Conservation (phyloP, 2,888 invertebrate genomes). For the Hemicrepidius hirtus region DNA sequence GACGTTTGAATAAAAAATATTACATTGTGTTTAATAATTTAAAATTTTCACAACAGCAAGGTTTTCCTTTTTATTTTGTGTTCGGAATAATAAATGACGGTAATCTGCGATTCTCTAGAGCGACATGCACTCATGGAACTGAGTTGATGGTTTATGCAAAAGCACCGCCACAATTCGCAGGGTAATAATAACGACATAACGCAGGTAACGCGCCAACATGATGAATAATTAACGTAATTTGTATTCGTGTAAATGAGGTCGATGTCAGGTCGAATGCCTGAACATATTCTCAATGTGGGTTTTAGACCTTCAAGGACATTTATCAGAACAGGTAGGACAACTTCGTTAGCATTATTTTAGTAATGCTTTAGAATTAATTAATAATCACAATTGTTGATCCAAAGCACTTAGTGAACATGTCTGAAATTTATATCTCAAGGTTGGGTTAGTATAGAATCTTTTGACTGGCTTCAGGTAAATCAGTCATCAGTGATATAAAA, state of each 20-base stretch:
- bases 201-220: conserved; percentile 62
- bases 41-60: background rate
- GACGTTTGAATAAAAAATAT: too few relatives aligned
- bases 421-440: too few relatives aligned
- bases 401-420: background rate
- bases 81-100: conserved; percentile 44
- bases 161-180: conserved; percentile 59
- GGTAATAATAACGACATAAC: conserved; percentile 63
- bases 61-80: conserved; percentile 34
- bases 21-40: too few relatives aligned
- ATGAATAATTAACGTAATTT: conserved; percentile 68
- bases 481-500: too few relatives aligned
- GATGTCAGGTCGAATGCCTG: conserved; percentile 45
- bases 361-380: background rate
- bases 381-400: background rate
- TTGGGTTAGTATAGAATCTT: too few relatives aligned
- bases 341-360: conserved; percentile 10
- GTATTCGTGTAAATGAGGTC: conserved; percentile 63
- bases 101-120: conserved; percentile 45
- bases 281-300: conserved; percentile 15
- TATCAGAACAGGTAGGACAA: conserved; percentile 32
- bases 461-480: too few relatives aligned
- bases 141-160: conserved; percentile 54
- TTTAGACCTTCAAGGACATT: conserved; percentile 25
- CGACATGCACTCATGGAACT: conserved; percentile 46